Conservation (phyloP, 2,888 invertebrate genomes). For the Cinara cedri region DNA sequence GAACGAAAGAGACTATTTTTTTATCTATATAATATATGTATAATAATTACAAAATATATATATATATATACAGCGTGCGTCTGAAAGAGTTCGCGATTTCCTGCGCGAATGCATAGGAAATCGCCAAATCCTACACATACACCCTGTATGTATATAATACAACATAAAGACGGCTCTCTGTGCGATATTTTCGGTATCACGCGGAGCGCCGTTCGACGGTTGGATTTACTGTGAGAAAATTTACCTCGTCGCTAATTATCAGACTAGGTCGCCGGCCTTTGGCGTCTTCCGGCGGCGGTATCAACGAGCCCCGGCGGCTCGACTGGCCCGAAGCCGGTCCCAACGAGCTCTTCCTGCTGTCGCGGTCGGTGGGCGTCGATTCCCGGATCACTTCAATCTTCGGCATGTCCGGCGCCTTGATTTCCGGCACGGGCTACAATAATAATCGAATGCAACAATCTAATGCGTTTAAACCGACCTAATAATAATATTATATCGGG, state of each 20-base stretch:
- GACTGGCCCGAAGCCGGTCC: slow-evolving; percentile 71
- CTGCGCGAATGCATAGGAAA: too few species aligned
- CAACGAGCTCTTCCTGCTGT: slow-evolving; percentile 77
- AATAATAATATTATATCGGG: too few species aligned
- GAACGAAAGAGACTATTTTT: slow-evolving; percentile 15
- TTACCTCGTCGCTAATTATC: slow-evolving; percentile 93
- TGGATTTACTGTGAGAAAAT: slow-evolving; percentile 6
- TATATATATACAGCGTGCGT: too few species aligned
- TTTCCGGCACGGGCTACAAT: slow-evolving; percentile 67
- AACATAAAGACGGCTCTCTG: neutral
- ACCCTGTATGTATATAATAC: too few species aligned
- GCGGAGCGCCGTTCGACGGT: neutral
- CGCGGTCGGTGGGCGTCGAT: slow-evolving; percentile 73
- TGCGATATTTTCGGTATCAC: too few species aligned
- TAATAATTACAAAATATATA: neutral
- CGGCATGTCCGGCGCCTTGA: slow-evolving; percentile 74
- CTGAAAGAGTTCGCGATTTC: too few species aligned
- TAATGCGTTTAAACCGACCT: too few species aligned
- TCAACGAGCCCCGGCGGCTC: slow-evolving; percentile 82
- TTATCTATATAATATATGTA: too few species aligned
- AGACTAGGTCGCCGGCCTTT: slow-evolving; percentile 86
- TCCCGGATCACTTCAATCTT: slow-evolving; percentile 88
- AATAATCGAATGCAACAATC: slow-evolving; percentile 47
- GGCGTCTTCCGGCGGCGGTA: slow-evolving; percentile 79
- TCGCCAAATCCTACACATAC: too few species aligned